Base-by-base conservation (phyloP, 2,888 invertebrate species). In the Plusia festucae region DNA sequence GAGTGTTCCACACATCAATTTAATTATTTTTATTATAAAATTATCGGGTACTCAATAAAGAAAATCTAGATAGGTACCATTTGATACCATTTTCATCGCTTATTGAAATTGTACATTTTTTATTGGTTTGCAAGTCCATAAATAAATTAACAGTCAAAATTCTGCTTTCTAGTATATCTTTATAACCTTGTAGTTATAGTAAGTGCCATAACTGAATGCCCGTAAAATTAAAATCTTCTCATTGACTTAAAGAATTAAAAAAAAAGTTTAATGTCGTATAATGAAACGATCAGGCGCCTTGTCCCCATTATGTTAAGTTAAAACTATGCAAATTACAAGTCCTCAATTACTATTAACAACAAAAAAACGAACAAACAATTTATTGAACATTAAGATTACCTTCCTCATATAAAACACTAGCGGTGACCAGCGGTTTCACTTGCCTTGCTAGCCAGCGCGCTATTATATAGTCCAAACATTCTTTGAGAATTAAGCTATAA, bases 381-480 rank as follows among this genome's bases (percentile, higher is more conserved):
- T 30, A 56, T 32, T 56, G 57, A 61, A 22, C 56, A 60, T 58
- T 61, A 64, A 55, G 16, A 32, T 53, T 53, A 68, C 65, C 71
- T 76, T 69, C 69, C 71, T 63, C 52, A 58, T 63, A 53, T 51
- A 59, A 64, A 58, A 56, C 46, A 30, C 27, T 27, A 27, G 2
- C 27, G 5, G 27, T 3, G 27, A 7, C 27, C 27, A 1, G 27
- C 27, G 27, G 5, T 27, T 27, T 27, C 27, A 27, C 27, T 27
- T 8, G 27, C 24, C 24, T 24, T 24, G 24, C 27, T 27, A 5
- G 5, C 5, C 27, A 27, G 8, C 27, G 8, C 8, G 27, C 5
- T 27, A 8, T 4, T 27, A 27, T 7, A 27, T 27, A 27, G 27
- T 8, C 8, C 6, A 24, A 24, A 27, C 27, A 5, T 27, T 27